phyloP scores from a whole-genome alignment of 1,140 invertebrate species.

The Hetaerina americana region DNA sequence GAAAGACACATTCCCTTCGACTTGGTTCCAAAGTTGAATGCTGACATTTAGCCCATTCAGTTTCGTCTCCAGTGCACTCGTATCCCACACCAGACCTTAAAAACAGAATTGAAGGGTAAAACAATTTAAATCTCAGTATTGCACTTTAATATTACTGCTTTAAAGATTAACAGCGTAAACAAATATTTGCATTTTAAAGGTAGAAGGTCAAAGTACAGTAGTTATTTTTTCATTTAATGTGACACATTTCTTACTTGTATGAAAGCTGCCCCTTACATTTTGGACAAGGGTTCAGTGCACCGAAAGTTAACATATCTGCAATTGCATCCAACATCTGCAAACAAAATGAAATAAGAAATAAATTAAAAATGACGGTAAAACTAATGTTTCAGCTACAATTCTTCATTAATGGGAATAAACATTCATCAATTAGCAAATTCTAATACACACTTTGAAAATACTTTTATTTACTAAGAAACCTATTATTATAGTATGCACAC shows the following conservation, averaged over 20 bases:
- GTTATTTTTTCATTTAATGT: too few relatives aligned
- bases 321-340: conserved; percentile 62
- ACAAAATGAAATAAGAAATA: conserved; percentile 11
- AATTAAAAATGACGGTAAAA: too few relatives aligned
- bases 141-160: too few relatives aligned
- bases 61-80: conserved; percentile 63
- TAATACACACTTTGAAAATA: too few relatives aligned
- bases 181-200: too few relatives aligned
- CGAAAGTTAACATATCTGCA: conserved; percentile 79
- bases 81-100: conserved; percentile 61
- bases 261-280: conserved; percentile 67
- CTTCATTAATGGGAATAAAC: too few relatives aligned
- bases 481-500: too few relatives aligned
- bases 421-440: too few relatives aligned
- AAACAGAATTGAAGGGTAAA: conserved; percentile 17
- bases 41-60: conserved; percentile 84
- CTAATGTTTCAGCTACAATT: too few relatives aligned
- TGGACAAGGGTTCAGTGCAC: conserved; percentile 59
- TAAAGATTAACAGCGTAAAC: too few relatives aligned
- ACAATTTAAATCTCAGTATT: not conserved
- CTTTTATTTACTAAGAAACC: too few relatives aligned
- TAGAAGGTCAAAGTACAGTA: too few relatives aligned
- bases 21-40: conserved; percentile 58
- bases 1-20: conserved; percentile 58
- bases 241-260: conserved; percentile 36